Percentiles rank a stretch among this genome's conserved stretches.
Conservation (phyloP, 2,113 vertebrate genomes). For the Blennius ocellaris region DNA sequence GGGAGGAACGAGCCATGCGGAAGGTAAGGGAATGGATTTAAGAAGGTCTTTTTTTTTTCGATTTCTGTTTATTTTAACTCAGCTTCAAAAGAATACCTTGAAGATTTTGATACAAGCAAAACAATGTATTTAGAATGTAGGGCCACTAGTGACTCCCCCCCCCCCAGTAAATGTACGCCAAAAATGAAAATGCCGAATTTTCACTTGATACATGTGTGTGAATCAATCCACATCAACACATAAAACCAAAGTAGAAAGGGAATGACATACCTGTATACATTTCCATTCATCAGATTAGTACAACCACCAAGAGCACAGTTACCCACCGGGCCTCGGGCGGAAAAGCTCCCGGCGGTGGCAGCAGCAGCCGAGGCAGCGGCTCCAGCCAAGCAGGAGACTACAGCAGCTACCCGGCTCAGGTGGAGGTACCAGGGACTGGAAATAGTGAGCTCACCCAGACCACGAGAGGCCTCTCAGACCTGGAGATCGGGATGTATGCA, state of each 20-base stretch:
- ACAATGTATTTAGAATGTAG: too few species aligned
- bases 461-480: conserved; percentile 89
- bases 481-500: conserved; percentile 98
- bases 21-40: conserved; percentile 61
- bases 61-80: too few species aligned
- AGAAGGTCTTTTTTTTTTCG: too few species aligned
- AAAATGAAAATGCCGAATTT: too few species aligned
- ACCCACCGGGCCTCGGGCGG: conserved; percentile 76
- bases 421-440: conserved; percentile 83
- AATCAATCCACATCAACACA: not conserved
- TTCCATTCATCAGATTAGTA: conserved; percentile 74
- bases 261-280: not conserved
- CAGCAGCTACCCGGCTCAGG: conserved; percentile 87
- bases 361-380: conserved; percentile 67
- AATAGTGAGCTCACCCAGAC: conserved; percentile 88
- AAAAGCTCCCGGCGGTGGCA: conserved; percentile 74
- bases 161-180: too few species aligned
- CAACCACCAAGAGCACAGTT: conserved; percentile 82
- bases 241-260: not conserved
- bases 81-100: too few species aligned
- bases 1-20: conserved; percentile 85
- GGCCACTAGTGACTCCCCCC: too few species aligned
- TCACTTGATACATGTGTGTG: too few species aligned
- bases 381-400: conserved; percentile 82
- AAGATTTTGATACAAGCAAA: too few species aligned